phyloP scores from a whole-genome alignment of 2,888 invertebrate genomes.

The Cantharis lateralis region DNA sequence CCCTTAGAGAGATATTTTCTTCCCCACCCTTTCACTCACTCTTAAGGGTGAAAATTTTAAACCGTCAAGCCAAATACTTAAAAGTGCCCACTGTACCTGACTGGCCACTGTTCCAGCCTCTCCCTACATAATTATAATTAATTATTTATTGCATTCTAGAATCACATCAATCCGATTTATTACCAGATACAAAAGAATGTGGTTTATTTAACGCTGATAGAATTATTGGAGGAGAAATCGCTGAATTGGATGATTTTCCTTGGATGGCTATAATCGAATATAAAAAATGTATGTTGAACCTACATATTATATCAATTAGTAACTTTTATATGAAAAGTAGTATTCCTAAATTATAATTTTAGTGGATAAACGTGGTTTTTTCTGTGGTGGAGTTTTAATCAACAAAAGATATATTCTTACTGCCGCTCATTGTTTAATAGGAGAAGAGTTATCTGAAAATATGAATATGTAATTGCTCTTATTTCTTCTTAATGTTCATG shows the following conservation, averaged over 20 bases:
- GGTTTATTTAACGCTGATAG: constrained; percentile 59
- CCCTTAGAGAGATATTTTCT: no score
- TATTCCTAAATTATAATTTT: constrained; percentile 30
- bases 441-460: constrained; percentile 63
- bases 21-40: no score
- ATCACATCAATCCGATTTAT: constrained; percentile 39
- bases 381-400: constrained; percentile 76
- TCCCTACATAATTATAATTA: not conserved
- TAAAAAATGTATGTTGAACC: constrained; percentile 61
- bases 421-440: constrained; percentile 75
- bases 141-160: not conserved
- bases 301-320: no score
- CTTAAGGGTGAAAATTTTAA: no score
- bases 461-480: constrained; percentile 66
- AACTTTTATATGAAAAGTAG: not conserved
- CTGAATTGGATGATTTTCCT: constrained; percentile 70
- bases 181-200: constrained; percentile 57
- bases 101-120: no score
- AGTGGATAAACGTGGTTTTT: constrained; percentile 66
- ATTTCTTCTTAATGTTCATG: no score
- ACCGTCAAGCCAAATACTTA: no score
- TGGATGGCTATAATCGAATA: constrained; percentile 74
- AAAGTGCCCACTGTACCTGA: no score
- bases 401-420: constrained; percentile 70
- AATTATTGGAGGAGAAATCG: constrained; percentile 66